A percentile compares a stretch with the other conserved stretches of the same genome.
These are phyloP conservation scores for Aepyceros melampus DNA, from an alignment of 2,113 vertebrate genomes.

Conservation along the genomic window DNA sequence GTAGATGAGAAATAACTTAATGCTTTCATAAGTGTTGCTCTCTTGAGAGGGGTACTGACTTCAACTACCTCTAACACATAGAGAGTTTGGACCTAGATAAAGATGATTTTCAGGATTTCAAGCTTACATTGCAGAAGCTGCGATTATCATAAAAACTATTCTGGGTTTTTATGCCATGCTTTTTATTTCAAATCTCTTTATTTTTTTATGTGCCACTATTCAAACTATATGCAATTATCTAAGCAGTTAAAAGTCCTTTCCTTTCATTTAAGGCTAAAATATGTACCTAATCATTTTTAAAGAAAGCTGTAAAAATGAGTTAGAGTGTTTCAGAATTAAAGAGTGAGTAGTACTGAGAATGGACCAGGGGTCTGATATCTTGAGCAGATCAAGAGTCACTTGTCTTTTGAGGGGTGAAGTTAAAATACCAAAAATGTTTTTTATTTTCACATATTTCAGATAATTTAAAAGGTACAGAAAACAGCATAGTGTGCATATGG, in stretches of 20 bases:
- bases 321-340: background rate
- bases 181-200: background rate
- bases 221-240: background rate
- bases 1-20: background rate
- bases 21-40: background rate
- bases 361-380: background rate
- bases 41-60: background rate
- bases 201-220: background rate
- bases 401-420: background rate
- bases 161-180: background rate
- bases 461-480: constrained; percentile 2
- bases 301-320: constrained; percentile 7
- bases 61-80: background rate
- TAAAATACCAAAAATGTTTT: background rate
- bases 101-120: background rate
- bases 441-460: background rate
- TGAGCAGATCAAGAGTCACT: background rate
- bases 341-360: background rate
- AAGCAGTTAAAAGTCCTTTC: background rate
- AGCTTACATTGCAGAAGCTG: background rate
- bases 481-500: background rate
- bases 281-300: background rate
- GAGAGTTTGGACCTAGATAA: background rate
- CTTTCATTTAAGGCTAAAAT: background rate
- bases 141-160: background rate